Evolutionary conservation across 1,140 invertebrate genomes (phyloP).

Genomic region (Caerostris darwini): DNA sequence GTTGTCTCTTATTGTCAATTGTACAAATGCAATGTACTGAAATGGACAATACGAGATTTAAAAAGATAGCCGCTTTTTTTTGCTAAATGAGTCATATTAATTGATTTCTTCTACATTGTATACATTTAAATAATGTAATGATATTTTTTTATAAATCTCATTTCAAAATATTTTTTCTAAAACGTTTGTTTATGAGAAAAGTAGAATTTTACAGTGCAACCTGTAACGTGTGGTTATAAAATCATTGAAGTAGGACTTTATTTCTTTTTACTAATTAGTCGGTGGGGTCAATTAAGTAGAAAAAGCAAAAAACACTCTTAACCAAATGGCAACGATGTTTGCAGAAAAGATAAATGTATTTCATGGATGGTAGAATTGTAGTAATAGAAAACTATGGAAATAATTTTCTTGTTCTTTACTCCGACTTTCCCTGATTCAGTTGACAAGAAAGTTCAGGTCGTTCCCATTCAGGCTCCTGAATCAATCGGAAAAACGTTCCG

Average conservation of each 20-base stretch:
- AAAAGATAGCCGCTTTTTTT: no score
- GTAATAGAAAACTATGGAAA: neutral
- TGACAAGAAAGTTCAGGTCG: neutral
- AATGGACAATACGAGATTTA: no score
- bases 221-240: neutral
- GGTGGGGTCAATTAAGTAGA: neutral
- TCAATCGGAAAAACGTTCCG: neutral
- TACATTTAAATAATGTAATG: no score
- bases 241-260: neutral
- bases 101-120: no score
- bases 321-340: neutral
- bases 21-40: no score
- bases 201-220: no score
- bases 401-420: neutral
- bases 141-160: no score
- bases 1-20: no score
- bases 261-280: neutral
- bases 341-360: neutral
- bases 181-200: no score
- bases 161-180: no score
- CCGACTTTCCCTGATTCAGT: conserved; percentile 12
- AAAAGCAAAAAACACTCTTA: neutral
- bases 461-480: neutral
- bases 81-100: no score
- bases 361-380: neutral